Conservation (phyloP, 2,113 vertebrate species). For the Antennarius striatus region DNA sequence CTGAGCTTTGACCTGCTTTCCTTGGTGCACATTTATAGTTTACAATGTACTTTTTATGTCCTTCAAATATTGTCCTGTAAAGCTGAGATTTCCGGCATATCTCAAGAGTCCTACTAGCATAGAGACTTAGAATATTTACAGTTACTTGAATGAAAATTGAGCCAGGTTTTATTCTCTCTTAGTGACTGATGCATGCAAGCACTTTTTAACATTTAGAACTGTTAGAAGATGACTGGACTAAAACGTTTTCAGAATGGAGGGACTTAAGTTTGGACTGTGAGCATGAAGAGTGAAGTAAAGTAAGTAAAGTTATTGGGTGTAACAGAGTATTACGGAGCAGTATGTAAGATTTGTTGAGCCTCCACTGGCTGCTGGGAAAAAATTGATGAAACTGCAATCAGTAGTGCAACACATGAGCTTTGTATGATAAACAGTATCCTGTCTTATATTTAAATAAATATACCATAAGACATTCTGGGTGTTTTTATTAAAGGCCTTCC, state of each 20-base stretch:
- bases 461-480: conserved; percentile 52
- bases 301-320: conserved; percentile 4
- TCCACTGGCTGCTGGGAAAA: conserved; percentile 42
- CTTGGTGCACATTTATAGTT: conserved; percentile 16
- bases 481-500: conserved; percentile 50
- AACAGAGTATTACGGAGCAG: conserved; percentile 27
- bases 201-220: conserved; percentile 44
- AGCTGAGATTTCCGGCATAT: conserved; percentile 41
- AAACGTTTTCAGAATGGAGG: conserved; percentile 32
- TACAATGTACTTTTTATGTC: conserved; percentile 15
- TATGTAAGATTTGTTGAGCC: conserved; percentile 41
- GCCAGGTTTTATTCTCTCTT: conserved; percentile 20
- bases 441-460: conserved; percentile 72
- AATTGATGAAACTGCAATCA: conserved; percentile 40
- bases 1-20: conserved; percentile 17
- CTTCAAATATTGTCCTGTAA: conserved; percentile 30
- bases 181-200: conserved; percentile 47
- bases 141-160: conserved; percentile 46
- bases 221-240: conserved; percentile 26
- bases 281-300: conserved; percentile 39
- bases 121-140: conserved; percentile 18
- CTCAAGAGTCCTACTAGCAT: conserved; percentile 16
- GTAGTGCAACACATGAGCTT: conserved; percentile 45
- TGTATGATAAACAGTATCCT: conserved; percentile 60
- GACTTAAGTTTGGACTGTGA: conserved; percentile 39